Base-by-base conservation (phyloP, 2,113 vertebrate genomes). In the Dipodomys spectabilis region DNA sequence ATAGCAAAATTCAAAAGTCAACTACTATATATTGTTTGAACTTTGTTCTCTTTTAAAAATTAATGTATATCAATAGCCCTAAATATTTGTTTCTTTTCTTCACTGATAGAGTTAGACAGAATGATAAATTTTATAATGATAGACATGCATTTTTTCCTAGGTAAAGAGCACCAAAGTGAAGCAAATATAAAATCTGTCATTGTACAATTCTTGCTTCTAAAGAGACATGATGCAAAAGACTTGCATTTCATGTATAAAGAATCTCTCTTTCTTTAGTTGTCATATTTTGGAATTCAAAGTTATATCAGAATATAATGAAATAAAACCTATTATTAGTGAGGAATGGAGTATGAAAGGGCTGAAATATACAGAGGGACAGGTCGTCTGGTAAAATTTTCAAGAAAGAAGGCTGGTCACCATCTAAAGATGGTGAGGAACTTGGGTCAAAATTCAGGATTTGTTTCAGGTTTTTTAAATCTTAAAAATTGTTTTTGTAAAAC, bases 301-400 rank as follows among this genome's bases (percentile, higher is more conserved):
- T 5, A 77, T 8, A 28, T 22, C 44, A 39, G 39, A 39, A 39
- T 39, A 30, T 84, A 95, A 97, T 65, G n/a, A 97, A 97, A 94
- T 96, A 96, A 91, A 97, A 96, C 65, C 74, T 97, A 96, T 97
- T 97, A 95, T 95, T 97, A 92, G 82, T 53, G 62, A 81, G 75
- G 64, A 97, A 97, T 93, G 90, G 86, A 82, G 84, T 97, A 96
- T 81, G 2, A 96, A 95, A 91, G 39, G 79, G 74, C 95, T 94
- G 92, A 95, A 95, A 97, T 96, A 96, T 97, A 95, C 95, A 98
- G 97, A 97, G 97, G 95, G 96, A 94, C 93, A 95, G 96, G 94
- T 97, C 91, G 85, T 97, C 95, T 97, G 96, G 96, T 87, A 95
- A 91, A 98, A 97, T 97, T 97, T 97, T 82, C 82, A 62, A 95